These are phyloP conservation scores for Myotis planiceps DNA, from an alignment of 2,797 vertebrate genomes.

Conservation along the genomic window DNA sequence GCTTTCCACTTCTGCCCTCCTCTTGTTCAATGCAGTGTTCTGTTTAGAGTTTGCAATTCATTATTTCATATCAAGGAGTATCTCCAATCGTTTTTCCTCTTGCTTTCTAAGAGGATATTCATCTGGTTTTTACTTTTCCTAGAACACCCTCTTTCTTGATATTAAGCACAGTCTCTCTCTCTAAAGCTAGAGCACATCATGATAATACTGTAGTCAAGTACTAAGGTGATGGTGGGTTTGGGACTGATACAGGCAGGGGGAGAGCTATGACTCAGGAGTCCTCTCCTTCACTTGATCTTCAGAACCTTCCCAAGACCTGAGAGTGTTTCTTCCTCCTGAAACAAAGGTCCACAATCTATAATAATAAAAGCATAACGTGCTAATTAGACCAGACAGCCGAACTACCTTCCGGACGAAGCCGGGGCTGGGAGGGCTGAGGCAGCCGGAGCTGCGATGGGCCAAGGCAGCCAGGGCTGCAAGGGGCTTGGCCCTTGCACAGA, in stretches of 20 bases:
- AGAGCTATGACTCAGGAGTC: neutral
- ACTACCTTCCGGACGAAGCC: no score
- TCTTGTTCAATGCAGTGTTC: constrained; percentile 13
- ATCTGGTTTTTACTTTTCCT: constrained; percentile 45
- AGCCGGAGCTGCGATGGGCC: no score
- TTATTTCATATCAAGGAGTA: constrained; percentile 44
- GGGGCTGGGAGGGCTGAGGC: no score
- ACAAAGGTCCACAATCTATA: constrained; percentile 15
- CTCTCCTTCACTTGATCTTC: constrained; percentile 54
- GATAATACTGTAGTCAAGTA: neutral
- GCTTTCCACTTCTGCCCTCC: neutral
- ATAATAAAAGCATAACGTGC: no score
- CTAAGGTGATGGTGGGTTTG: neutral
- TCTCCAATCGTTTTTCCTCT: neutral
- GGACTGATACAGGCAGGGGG: neutral
- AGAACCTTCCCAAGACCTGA: neutral
- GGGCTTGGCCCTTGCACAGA: no score
- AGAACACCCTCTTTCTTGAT: constrained; percentile 47
- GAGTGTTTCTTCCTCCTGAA: constrained; percentile 29
- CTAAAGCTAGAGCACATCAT: constrained; percentile 13
- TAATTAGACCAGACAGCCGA: no score
- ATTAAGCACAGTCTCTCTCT: constrained; percentile 8
- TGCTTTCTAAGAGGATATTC: constrained; percentile 48
- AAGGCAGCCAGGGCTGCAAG: no score
- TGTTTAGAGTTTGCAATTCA: constrained; percentile 29